Conservation (phyloP, 2,797 vertebrate species). For the Lindbergichthys nudifrons region DNA sequence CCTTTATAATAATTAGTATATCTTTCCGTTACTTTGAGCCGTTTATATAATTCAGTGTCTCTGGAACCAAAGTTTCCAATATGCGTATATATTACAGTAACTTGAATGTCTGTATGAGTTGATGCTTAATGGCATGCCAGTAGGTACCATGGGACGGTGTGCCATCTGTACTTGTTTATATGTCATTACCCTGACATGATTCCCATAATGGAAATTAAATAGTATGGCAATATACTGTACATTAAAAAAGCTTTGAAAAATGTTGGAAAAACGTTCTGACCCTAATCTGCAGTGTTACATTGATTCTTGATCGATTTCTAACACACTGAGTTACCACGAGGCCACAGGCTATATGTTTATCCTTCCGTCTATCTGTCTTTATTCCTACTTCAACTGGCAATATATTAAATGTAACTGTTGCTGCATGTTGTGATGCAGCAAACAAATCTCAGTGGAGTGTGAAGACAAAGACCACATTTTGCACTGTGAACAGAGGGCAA, state of each 20-base stretch:
- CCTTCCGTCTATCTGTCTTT: conserved; percentile 11
- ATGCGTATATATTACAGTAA: conserved; percentile 1
- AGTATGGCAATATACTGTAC: not conserved
- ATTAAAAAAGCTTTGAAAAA: not conserved
- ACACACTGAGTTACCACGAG: not conserved
- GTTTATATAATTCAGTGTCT: not conserved
- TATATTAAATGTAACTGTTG: no score
- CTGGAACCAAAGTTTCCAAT: not conserved
- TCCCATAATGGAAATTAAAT: conserved; percentile 39
- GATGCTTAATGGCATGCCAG: conserved; percentile 31
- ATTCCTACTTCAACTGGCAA: not conserved
- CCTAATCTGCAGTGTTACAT: not conserved
- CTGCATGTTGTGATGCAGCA: conserved; percentile 31
- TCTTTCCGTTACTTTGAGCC: not conserved
- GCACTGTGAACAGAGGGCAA: conserved; percentile 9
- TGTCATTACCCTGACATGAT: conserved; percentile 32
- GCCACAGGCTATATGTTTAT: not conserved
- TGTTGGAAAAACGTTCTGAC: not conserved
- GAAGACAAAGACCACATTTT: conserved; percentile 40
- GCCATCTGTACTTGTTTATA: conserved; percentile 53
- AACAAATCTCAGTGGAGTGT: conserved; percentile 28
- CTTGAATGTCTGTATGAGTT: conserved; percentile 31
- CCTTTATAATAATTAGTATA: not conserved
- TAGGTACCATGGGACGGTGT: conserved; percentile 22
- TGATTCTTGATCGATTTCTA: not conserved